phyloP scores from a whole-genome alignment of 2,888 invertebrate genomes.

The Drosophila pegasa region DNA sequence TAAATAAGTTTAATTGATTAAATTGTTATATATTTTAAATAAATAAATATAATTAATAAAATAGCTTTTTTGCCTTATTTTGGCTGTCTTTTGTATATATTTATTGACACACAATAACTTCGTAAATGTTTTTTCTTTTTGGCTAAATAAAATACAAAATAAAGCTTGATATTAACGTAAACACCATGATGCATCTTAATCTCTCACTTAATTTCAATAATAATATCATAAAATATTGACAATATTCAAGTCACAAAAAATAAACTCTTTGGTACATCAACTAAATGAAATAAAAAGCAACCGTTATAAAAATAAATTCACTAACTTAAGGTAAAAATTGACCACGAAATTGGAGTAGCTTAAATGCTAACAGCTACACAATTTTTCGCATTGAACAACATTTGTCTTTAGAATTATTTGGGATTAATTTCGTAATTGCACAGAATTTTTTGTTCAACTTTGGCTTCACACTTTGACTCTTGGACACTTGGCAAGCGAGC shows the following conservation, averaged over 20 bases:
- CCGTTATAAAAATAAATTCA: slow-evolving; percentile 31
- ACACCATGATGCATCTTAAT: slow-evolving; percentile 53
- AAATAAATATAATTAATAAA: too few relatives aligned
- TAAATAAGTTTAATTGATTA: too few relatives aligned
- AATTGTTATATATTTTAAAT: too few relatives aligned
- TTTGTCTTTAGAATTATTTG: slow-evolving; percentile 59
- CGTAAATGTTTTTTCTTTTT: slow-evolving; percentile 39
- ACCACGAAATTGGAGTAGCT: slow-evolving; percentile 52
- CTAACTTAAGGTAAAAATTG: slow-evolving; percentile 56
- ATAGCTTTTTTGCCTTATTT: not conserved
- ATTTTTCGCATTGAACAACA: slow-evolving; percentile 65
- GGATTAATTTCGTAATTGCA: slow-evolving; percentile 70
- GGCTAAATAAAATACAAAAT: slow-evolving; percentile 57
- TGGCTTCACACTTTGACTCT: slow-evolving; percentile 68
- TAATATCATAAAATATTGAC: slow-evolving; percentile 52
- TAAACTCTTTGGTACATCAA: slow-evolving; percentile 70
- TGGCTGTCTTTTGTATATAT: slow-evolving; percentile 55
- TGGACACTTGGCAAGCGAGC: slow-evolving; percentile 65
- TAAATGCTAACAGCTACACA: slow-evolving; percentile 62
- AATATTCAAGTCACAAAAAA: slow-evolving; percentile 39
- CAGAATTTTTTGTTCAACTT: slow-evolving; percentile 70
- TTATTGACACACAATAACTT: slow-evolving; percentile 66
- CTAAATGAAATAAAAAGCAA: slow-evolving; percentile 58
- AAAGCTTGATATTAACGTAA: slow-evolving; percentile 65
- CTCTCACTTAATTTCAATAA: slow-evolving; percentile 43